Conservation (phyloP, 1,140 invertebrate species). For the Cardiocondyla obscurior region DNA sequence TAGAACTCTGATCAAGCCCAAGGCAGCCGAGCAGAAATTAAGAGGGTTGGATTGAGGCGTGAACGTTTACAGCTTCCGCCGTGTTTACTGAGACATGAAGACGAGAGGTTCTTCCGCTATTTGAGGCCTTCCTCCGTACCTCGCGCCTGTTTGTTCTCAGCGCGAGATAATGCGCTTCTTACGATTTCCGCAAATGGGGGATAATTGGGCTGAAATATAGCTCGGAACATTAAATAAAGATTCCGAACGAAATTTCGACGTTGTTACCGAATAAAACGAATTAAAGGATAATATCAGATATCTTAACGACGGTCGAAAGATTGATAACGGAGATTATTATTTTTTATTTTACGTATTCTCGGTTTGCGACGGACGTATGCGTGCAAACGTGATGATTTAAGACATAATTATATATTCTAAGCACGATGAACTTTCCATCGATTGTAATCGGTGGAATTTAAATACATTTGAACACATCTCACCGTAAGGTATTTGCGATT, state of each 20-base stretch:
- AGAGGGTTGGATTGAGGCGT: constrained; percentile 55
- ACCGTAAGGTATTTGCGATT: not conserved
- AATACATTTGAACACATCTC: not conserved
- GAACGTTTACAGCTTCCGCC: constrained; percentile 63
- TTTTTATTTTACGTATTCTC: not conserved
- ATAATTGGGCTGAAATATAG: not conserved
- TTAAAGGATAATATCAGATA: not conserved
- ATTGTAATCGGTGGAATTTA: not conserved
- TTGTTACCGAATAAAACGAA: not conserved
- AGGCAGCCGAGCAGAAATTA: constrained; percentile 62
- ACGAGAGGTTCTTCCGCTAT: constrained; percentile 21
- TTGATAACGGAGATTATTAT: not conserved
- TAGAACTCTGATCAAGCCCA: constrained; percentile 61
- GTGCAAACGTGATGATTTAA: not conserved
- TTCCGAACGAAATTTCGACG: not conserved
- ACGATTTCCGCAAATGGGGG: not conserved
- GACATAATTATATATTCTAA: not conserved
- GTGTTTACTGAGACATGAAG: constrained; percentile 47
- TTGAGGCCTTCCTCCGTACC: not conserved
- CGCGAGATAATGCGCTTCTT: not conserved
- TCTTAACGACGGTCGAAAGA: not conserved
- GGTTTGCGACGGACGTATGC: too few species aligned
- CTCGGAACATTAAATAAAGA: not conserved
- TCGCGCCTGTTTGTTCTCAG: not conserved
- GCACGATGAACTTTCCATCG: not conserved